These are phyloP conservation scores for Piscicola geometra DNA, from an alignment of 2,888 invertebrate species.

Conservation along the genomic window DNA sequence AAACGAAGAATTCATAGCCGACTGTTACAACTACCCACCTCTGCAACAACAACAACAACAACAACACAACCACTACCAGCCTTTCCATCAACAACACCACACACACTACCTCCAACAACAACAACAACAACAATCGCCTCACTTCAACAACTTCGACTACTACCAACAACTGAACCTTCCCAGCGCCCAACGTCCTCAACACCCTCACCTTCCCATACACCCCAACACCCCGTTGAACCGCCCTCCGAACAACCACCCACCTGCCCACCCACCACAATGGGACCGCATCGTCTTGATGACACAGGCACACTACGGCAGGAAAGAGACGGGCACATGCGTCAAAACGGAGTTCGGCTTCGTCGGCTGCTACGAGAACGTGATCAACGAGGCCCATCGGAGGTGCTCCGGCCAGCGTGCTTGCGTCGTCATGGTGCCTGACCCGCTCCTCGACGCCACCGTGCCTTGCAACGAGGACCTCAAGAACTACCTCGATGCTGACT, in stretches of 20 bases:
- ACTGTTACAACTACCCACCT: slow-evolving; percentile 32
- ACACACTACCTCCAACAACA: background rate
- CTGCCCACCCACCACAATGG: background rate
- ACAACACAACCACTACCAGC: background rate
- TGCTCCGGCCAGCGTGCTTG: slow-evolving; percentile 39
- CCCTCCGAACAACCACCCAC: too few relatives aligned
- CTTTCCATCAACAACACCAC: slow-evolving; percentile 2
- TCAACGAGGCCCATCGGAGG: slow-evolving; percentile 34
- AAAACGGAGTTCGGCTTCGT: slow-evolving; percentile 40
- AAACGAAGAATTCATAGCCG: slow-evolving; percentile 38
- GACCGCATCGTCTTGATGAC: slow-evolving; percentile 37
- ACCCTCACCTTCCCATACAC: slow-evolving; percentile 4
- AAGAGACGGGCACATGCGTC: slow-evolving; percentile 37
- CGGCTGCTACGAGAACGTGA: slow-evolving; percentile 38
- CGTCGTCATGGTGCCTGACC: slow-evolving; percentile 38
- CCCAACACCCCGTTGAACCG: background rate
- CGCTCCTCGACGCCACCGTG: slow-evolving; percentile 28
- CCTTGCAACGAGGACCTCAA: slow-evolving; percentile 41
- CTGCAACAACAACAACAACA: background rate
- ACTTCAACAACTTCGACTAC: background rate
- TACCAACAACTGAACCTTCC: background rate
- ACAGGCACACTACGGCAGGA: slow-evolving; percentile 37
- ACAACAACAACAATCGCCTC: background rate
- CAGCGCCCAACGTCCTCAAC: background rate
- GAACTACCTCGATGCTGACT: slow-evolving; percentile 38